Evolutionary conservation across 2,797 vertebrate species (phyloP), one percentile per base, ranked within the genome.

Genomic region (Phoxinus dragarum): DNA sequence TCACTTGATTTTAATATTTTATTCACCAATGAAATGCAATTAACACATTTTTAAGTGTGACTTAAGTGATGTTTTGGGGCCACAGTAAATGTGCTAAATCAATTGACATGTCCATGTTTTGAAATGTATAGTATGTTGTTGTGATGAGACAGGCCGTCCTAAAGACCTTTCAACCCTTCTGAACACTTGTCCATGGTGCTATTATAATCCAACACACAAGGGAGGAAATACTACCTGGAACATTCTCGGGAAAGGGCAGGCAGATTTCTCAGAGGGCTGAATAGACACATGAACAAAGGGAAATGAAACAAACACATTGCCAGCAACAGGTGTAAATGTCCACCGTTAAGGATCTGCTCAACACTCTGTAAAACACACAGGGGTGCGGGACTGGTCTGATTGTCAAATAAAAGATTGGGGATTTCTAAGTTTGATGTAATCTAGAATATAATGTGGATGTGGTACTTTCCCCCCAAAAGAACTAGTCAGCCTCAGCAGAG

Each of bases 171-270:
- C 87, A 86, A 85, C 74, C 86, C 85, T 79, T 80, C 44, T 21
- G 49, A 87, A 86, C 92, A 90, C 83, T 81, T 86, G 90, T 82
- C 88, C 80, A 83, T 16, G 49, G 66, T 84, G 89, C 82, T 91
- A 88, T 93, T 91, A 92, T 90, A 90, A 91, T 91, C 89, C 69
- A 61, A 89, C 88, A 91, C 88, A 91, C 91, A 36, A 73, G 81
- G 81, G 91, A 90, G 87, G 90, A 93, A 92, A 92, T 92, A 93
- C 85, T 89, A 88, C 85, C 82, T 75, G 84, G 88, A 87, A 92
- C 90, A 92, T 93, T 92, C 90, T 88, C 40, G 19, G 49, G 34
- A 84, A 69, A 78, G 67, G 59, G 23, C 52, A 74, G 69, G 71
- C 68, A 68, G 38, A 87, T 83, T 84, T 88, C 42, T 87, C 87